Evolutionary conservation across 2,888 invertebrate genomes (phyloP), one percentile per base, ranked within the genome.

Genomic region (Proisotoma minuta): DNA sequence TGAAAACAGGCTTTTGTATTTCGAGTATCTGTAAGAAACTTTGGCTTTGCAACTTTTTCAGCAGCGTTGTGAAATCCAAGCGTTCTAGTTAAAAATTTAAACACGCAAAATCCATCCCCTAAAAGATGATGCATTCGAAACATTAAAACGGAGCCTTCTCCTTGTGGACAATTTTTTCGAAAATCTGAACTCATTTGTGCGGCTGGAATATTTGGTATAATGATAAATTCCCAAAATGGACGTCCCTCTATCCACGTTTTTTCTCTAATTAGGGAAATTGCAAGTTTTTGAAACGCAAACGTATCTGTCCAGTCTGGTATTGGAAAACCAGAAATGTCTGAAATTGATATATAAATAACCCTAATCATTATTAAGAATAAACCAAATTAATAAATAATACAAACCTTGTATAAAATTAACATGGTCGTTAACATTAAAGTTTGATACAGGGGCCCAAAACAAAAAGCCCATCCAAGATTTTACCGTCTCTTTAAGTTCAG

Each of bases 381-480:
- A 34, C 8, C 15, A 34, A n/a, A n/a, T n/a, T n/a, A n/a, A n/a
- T n/a, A n/a, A 43, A 43, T n/a, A 43, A 5, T 43, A 43, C 18
- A 18, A 12, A 43, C 43, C 43, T 43, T 43, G 5, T 12, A n/a
- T 18, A n/a, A 5, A 12, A 20, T 43, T 18, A 20, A 43, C 43
- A n/a, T 43, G 43, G 20, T 43, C 20, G 5, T n/a, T 15, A 43
- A 43, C 20, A n/a, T 43, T n/a, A n/a, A 43, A 43, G 18, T 43
- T n/a, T 5, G 18, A n/a, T 43, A 4, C 18, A 12, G 43, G 43
- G 4, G 43, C 18, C 43, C 43, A 43, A 43, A 43, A 43, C 18
- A 43, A 43, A 43, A 43, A 43, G 18, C 43, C 43, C 43, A 43
- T 43, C 43, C 43, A 43, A n/a, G 43, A 43, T n/a, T 43, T 43